Percentiles rank a stretch among this genome's conserved stretches.
Conservation (phyloP, 2,113 vertebrate genomes). For the Calyptommatus sinebrachiatus region DNA sequence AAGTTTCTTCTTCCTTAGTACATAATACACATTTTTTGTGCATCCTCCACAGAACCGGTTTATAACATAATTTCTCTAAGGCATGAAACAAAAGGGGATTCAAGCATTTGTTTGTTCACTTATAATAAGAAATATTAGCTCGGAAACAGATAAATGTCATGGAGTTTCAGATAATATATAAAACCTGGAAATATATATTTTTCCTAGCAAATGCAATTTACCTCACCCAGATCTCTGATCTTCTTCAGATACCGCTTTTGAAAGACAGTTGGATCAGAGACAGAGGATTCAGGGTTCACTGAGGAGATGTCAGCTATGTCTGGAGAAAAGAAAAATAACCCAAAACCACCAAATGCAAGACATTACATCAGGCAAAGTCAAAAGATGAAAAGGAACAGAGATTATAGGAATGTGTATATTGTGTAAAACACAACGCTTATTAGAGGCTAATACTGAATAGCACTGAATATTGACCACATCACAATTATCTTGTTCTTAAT, state of each 20-base stretch:
- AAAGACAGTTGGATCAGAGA: constrained; percentile 81
- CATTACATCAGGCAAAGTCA: background rate
- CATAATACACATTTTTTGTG: too few relatives aligned
- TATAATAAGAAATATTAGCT: background rate
- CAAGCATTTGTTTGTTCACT: background rate
- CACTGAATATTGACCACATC: background rate
- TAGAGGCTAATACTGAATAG: background rate
- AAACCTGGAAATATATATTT: background rate
- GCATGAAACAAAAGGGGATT: background rate
- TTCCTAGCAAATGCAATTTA: constrained; percentile 39
- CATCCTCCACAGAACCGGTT: too few relatives aligned
- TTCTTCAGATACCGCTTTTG: constrained; percentile 90
- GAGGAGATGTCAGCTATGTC: constrained; percentile 75
- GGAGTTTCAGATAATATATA: background rate
- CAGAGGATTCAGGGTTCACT: constrained; percentile 62
- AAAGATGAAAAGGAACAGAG: background rate
- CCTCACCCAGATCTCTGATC: constrained; percentile 85
- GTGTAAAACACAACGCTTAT: background rate
- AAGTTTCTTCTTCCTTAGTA: too few relatives aligned
- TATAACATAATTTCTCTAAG: too few relatives aligned
- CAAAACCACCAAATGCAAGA: background rate
- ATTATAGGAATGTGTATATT: background rate
- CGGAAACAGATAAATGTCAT: background rate
- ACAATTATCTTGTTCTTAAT: background rate
- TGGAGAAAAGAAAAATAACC: constrained; percentile 43